Conservation (phyloP, 2,888 invertebrate species). For the Oxytorus armatus region DNA sequence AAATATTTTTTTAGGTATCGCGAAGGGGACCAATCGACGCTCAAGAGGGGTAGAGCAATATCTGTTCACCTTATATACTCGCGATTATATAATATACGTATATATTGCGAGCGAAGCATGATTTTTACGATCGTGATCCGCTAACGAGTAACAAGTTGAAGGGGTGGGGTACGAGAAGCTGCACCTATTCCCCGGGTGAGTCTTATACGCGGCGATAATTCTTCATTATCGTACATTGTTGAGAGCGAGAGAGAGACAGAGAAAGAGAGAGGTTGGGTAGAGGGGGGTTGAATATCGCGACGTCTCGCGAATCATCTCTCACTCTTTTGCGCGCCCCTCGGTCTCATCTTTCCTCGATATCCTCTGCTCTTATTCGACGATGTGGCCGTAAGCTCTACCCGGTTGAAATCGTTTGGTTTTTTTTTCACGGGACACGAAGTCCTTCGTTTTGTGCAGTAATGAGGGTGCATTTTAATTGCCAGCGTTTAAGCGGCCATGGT, state of each 20-base stretch:
- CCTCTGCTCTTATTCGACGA: constrained; percentile 25
- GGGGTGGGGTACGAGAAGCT: constrained; percentile 61
- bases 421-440: constrained; percentile 2
- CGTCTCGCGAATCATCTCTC: constrained; percentile 54
- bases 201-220: constrained; percentile 83
- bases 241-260: too few relatives aligned
- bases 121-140: constrained; percentile 81
- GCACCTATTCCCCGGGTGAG: constrained; percentile 74
- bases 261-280: too few relatives aligned
- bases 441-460: constrained; percentile 72
- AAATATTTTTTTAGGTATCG: neutral
- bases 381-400: constrained; percentile 28
- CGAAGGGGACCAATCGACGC: neutral
- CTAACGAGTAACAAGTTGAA: constrained; percentile 79
- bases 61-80: constrained; percentile 41
- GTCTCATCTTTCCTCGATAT: constrained; percentile 66
- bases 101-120: constrained; percentile 63
- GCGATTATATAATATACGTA: constrained; percentile 56
- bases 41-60: constrained; percentile 12
- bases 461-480: constrained; percentile 80
- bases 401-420: constrained; percentile 21
- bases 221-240: constrained; percentile 84
- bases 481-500: constrained; percentile 70
- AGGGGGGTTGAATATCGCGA: constrained; percentile 51
- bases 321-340: constrained; percentile 48